Evolutionary conservation across 2,113 vertebrate species (phyloP).

Genomic region (Sclerurus mexicanus): DNA sequence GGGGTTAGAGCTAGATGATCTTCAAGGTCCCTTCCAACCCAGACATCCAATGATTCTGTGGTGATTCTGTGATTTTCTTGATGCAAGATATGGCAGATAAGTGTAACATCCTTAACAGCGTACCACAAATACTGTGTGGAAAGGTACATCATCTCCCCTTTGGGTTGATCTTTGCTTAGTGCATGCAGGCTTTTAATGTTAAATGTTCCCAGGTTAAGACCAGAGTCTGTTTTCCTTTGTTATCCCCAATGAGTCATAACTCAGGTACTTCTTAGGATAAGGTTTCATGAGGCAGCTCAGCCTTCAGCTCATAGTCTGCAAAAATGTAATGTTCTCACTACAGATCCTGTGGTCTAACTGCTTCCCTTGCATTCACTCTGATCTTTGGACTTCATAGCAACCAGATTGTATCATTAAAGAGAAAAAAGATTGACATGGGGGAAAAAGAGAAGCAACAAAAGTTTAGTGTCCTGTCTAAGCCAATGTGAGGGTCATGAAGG

Average conservation of each 20-base stretch:
- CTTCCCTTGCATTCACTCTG: background rate
- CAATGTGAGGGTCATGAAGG: rapidly evolving
- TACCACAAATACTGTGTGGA: background rate
- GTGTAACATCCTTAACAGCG: background rate
- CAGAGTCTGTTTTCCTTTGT: background rate
- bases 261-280: background rate
- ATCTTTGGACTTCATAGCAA: background rate
- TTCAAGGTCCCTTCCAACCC: background rate
- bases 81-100: background rate
- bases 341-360: background rate
- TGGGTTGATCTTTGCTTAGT: background rate
- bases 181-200: background rate
- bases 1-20: background rate
- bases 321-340: background rate
- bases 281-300: background rate
- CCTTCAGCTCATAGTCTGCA: background rate
- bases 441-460: background rate
- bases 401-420: background rate
- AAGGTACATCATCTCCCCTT: background rate
- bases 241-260: background rate
- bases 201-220: background rate
- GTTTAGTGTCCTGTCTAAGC: background rate
- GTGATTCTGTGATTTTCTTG: background rate
- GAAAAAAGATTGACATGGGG: background rate
- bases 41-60: background rate